Base-by-base conservation (phyloP, 1,140 invertebrate genomes). In the Lepidotrigona ventralis region DNA sequence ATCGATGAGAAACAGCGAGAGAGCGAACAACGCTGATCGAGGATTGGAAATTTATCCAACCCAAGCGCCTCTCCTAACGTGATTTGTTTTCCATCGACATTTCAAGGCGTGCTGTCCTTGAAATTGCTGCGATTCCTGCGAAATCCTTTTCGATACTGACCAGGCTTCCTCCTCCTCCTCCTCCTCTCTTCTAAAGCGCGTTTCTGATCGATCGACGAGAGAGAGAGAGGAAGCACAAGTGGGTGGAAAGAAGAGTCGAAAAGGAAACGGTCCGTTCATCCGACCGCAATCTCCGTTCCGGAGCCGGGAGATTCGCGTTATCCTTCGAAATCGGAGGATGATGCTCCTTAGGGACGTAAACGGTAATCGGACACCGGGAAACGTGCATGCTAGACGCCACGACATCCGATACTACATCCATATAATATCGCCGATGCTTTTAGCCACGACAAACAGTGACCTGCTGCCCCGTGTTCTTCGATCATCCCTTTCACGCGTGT, bases 351-450 rank as follows among this genome's bases (percentile, higher is more conserved):
- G 63, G 74, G 81, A 79, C 69, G 74, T 81, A 78, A 72, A 81
- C 78, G 56, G 85, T 86, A 86, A 86, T 85, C 83, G 72, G 83
- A 86, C 58, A 85, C 81, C 81, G 63, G 8, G 70, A 72, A 58
- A 81, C 46, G 58, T 82, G 76, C 73, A 75, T n/a, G 60, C 60
- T 80, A 68, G 83, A 69, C 71, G 64, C 64, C 58, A 68, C 39
- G 81, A 83, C 71, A 87, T 79, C 71, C 80, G 83, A 88, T 85
- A 76, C 87, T 29, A 64, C 73, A 53, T 56, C 70, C 71, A 70
- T 77, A 63, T 64, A 84, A 88, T 88, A 88, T 87, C 79, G 87
- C 73, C 85, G 77, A 88, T 85, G 87, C 87, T 87, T 89, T 89
- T 86, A 87, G 79, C 81, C 75, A 70, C 78, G 79, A 74, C 79